These are phyloP conservation scores for Andricus quercusramuli DNA, from an alignment of 2,888 invertebrate genomes.

Conservation along the genomic window DNA sequence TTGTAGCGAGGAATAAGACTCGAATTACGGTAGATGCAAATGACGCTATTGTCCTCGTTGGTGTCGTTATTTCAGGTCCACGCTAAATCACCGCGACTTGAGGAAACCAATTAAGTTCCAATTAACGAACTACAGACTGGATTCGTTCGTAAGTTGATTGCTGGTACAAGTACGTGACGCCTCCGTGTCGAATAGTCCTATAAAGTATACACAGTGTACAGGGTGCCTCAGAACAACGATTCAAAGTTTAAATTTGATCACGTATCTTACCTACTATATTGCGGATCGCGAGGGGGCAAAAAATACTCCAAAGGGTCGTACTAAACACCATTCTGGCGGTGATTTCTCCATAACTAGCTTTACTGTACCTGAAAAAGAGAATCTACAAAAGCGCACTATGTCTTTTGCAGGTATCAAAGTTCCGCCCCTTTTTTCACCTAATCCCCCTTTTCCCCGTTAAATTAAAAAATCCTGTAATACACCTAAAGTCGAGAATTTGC, in stretches of 20 bases:
- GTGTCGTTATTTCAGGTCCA: constrained; percentile 48
- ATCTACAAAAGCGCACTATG: neutral
- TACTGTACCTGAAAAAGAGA: constrained; percentile 2
- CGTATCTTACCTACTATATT: constrained; percentile 13
- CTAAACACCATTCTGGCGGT: neutral
- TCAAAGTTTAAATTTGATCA: constrained; percentile 24
- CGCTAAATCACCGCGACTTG: constrained; percentile 58
- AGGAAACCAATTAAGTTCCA: constrained; percentile 62
- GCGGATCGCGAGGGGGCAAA: neutral
- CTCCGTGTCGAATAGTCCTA: constrained; percentile 3
- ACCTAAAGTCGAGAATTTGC: no score
- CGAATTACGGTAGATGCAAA: constrained; percentile 52
- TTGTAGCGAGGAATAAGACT: constrained; percentile 16
- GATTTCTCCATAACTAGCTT: constrained; percentile 14
- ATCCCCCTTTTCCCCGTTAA: no score
- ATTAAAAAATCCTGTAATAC: no score
- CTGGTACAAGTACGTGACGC: constrained; percentile 23
- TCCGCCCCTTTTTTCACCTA: no score
- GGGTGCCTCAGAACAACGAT: constrained; percentile 5
- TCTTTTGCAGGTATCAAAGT: no score
- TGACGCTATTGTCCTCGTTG: constrained; percentile 49
- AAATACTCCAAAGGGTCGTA: neutral
- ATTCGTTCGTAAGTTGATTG: constrained; percentile 23
- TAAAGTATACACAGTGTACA: neutral
- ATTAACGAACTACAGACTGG: constrained; percentile 52